Percentiles rank a stretch among this genome's conserved stretches.
These are phyloP conservation scores for Miopithecus talapoin DNA, from an alignment of 2,797 vertebrate genomes.

Conservation along the genomic window DNA sequence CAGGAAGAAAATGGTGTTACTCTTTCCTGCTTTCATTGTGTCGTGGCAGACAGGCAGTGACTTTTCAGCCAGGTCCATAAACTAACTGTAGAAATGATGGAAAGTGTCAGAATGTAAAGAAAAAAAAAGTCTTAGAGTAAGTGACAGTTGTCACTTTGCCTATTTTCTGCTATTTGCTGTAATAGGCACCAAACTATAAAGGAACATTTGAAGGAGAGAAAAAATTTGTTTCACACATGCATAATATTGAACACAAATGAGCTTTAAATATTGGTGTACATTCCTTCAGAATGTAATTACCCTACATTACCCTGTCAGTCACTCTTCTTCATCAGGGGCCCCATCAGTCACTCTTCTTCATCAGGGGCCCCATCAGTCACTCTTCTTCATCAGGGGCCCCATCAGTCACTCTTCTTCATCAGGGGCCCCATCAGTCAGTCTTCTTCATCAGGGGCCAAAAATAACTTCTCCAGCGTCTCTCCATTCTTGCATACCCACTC, in stretches of 20 bases:
- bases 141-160: constrained; percentile 76
- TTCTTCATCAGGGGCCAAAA: constrained; percentile 65
- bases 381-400: constrained; percentile 47
- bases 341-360: constrained; percentile 67
- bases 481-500: neutral
- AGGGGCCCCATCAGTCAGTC: constrained; percentile 36
- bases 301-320: constrained; percentile 57
- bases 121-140: constrained; percentile 52
- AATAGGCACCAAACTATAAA: constrained; percentile 58
- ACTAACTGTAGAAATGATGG: constrained; percentile 68
- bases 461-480: constrained; percentile 22
- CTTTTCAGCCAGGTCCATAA: constrained; percentile 67
- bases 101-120: constrained; percentile 55
- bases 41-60: constrained; percentile 43
- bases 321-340: constrained; percentile 54
- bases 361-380: constrained; percentile 15
- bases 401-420: constrained; percentile 67
- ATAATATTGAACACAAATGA: constrained; percentile 67
- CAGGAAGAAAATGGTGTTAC: constrained; percentile 70
- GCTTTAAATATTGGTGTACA: constrained; percentile 61
- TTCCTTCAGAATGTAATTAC: constrained; percentile 54
- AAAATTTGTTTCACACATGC: constrained; percentile 56
- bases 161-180: constrained; percentile 66
- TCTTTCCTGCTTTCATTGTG: constrained; percentile 68
- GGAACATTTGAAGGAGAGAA: constrained; percentile 58